Conservation (phyloP, 2,888 invertebrate species). For the Crematogaster levior region DNA sequence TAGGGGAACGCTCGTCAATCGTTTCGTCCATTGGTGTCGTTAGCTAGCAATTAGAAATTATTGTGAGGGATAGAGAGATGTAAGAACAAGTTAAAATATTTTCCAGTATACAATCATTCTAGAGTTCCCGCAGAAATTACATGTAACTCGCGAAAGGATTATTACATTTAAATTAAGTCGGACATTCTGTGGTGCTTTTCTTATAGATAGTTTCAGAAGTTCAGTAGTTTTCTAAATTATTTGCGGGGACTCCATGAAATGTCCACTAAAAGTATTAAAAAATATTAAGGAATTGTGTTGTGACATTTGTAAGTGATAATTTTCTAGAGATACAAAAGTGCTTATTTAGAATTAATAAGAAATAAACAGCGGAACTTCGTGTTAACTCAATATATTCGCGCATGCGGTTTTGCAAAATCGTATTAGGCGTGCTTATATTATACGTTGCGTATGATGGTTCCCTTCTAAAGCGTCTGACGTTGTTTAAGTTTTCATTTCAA, state of each 20-base stretch:
- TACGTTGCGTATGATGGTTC: conserved; percentile 56
- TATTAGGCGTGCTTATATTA: conserved; percentile 20
- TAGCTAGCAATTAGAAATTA: conserved; percentile 67
- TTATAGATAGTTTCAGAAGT: background rate
- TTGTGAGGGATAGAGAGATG: conserved; percentile 52
- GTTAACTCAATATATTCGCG: conserved; percentile 42
- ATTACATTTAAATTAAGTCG: conserved; percentile 23
- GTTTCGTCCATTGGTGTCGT: conserved; percentile 76
- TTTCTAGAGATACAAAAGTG: background rate
- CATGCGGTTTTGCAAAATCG: conserved; percentile 23
- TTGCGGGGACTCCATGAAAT: conserved; percentile 8
- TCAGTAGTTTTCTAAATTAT: background rate
- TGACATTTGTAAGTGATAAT: background rate
- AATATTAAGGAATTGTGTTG: background rate
- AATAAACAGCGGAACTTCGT: conserved; percentile 1
- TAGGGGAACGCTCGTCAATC: conserved; percentile 62
- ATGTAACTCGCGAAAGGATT: background rate
- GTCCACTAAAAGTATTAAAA: background rate
- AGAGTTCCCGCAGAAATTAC: background rate
- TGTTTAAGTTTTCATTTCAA: conserved; percentile 69
- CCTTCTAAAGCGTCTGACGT: conserved; percentile 67
- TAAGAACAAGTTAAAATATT: conserved; percentile 56
- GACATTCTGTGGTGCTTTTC: background rate
- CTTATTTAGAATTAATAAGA: conserved; percentile 10
- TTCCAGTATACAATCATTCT: conserved; percentile 8